phyloP scores from a whole-genome alignment of 2,888 invertebrate genomes.

The Teinopalpus imperialis region DNA sequence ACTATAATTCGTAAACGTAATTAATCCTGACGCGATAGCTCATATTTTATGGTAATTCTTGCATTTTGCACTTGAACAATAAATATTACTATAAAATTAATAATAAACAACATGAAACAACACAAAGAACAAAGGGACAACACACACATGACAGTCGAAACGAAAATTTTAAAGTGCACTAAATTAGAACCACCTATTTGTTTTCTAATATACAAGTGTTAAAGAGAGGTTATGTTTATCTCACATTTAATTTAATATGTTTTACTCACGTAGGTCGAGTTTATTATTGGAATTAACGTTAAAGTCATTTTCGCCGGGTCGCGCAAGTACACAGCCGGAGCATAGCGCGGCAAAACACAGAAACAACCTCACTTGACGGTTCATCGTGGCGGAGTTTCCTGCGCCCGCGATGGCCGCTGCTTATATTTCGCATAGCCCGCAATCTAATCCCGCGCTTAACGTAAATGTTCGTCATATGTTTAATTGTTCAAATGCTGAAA shows the following conservation, averaged over 20 bases:
- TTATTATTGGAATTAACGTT: neutral
- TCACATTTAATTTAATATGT: conserved; percentile 1
- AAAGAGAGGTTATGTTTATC: neutral
- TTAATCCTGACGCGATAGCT: neutral
- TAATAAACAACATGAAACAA: too few species aligned
- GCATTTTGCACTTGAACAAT: neutral
- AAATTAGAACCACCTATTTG: too few species aligned
- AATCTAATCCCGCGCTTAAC: too few species aligned
- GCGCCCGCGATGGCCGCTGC: conserved; percentile 35
- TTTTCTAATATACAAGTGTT: too few species aligned
- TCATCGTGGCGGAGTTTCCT: conserved; percentile 17
- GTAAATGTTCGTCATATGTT: conserved; percentile 27
- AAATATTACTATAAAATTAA: too few species aligned
- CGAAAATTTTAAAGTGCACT: too few species aligned
- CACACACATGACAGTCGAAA: too few species aligned
- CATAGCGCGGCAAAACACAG: conserved; percentile 40
- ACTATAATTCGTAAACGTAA: conserved; percentile 5
- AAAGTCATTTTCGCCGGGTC: conserved; percentile 28
- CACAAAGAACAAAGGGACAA: neutral
- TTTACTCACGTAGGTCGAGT: conserved; percentile 10
- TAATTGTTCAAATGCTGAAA: conserved; percentile 1
- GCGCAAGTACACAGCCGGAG: conserved; percentile 39
- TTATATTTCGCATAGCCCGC: conserved; percentile 33
- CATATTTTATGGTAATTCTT: neutral
- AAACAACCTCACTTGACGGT: conserved; percentile 39